A percentile compares a stretch with the other conserved stretches of the same genome.
Conservation (phyloP, 2,888 invertebrate genomes). For the Drosophila antonietae region DNA sequence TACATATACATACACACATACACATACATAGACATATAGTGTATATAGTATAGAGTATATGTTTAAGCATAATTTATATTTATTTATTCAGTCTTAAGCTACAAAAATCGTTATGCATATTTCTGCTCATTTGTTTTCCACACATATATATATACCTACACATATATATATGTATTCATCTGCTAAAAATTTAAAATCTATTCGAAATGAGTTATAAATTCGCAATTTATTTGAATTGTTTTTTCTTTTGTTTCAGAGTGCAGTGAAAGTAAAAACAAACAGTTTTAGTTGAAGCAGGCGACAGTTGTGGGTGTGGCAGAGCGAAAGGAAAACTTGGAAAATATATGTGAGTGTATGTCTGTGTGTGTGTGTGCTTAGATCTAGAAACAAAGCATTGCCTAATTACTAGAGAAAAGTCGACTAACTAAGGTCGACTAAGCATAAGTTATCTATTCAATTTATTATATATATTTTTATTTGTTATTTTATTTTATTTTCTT, state of each 20-base stretch:
- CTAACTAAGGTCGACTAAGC: conserved; percentile 27
- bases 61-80: conserved; percentile 71
- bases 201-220: conserved; percentile 74
- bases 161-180: conserved; percentile 18
- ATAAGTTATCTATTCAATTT: conserved; percentile 18
- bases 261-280: conserved; percentile 46
- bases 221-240: conserved; percentile 60
- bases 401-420: conserved; percentile 32
- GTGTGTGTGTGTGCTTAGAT: conserved; percentile 38
- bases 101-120: conserved; percentile 78
- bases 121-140: conserved; percentile 50
- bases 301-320: conserved; percentile 45
- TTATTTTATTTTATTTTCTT: neutral
- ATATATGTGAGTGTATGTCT: neutral
- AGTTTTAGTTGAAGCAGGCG: conserved; percentile 39
- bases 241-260: conserved; percentile 38
- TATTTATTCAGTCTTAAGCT: conserved; percentile 82
- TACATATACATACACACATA: conserved; percentile 31
- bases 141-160: conserved; percentile 10
- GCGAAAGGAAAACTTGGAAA: neutral
- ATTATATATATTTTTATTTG: conserved; percentile 18
- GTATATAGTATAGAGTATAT: conserved; percentile 44
- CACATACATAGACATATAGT: conserved; percentile 22
- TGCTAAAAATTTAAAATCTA: conserved; percentile 64
- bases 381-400: conserved; percentile 64